Evolutionary conservation across 23 tunicate genomes (phyloP).

Genomic region (Diplosoma virens): DNA sequence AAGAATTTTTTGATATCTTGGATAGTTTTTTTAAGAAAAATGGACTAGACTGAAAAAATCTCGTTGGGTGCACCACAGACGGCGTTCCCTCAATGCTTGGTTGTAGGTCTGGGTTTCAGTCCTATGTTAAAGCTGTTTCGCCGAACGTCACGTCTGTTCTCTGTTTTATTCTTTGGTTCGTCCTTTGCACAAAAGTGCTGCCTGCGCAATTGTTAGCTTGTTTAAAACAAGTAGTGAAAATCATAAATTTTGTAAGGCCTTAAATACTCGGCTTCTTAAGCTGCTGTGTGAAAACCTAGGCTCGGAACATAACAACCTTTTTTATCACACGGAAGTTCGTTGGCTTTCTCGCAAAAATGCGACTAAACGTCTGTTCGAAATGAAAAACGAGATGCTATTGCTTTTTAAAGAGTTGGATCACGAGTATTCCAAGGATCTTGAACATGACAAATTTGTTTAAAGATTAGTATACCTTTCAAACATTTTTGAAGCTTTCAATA

Average conservation of each 20-base stretch:
- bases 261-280: conserved; percentile 44
- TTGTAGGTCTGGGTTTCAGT: conserved; percentile 26
- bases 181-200: conserved; percentile 31
- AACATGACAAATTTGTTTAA: conserved; percentile 19
- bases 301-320: conserved; percentile 30
- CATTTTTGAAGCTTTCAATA: conserved; percentile 31
- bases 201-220: conserved; percentile 30
- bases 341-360: conserved; percentile 41
- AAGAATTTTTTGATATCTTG: conserved; percentile 14
- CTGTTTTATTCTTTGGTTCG: conserved; percentile 26
- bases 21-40: conserved; percentile 17
- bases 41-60: conserved; percentile 19
- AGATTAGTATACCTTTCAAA: conserved; percentile 27
- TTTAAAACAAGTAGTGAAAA: conserved; percentile 28
- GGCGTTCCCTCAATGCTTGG: conserved; percentile 39
- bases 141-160: conserved; percentile 15
- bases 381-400: conserved; percentile 17
- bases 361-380: conserved; percentile 22
- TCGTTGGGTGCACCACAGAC: too few species aligned
- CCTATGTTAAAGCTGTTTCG: conserved; percentile 30
- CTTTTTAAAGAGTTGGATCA: conserved; percentile 25
- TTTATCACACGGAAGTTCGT: conserved; percentile 34
- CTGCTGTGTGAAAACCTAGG: conserved; percentile 44
- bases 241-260: conserved; percentile 39
- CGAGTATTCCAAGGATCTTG: conserved; percentile 18